phyloP scores from a whole-genome alignment of 1,140 invertebrate genomes.

The Cydia strobilella region DNA sequence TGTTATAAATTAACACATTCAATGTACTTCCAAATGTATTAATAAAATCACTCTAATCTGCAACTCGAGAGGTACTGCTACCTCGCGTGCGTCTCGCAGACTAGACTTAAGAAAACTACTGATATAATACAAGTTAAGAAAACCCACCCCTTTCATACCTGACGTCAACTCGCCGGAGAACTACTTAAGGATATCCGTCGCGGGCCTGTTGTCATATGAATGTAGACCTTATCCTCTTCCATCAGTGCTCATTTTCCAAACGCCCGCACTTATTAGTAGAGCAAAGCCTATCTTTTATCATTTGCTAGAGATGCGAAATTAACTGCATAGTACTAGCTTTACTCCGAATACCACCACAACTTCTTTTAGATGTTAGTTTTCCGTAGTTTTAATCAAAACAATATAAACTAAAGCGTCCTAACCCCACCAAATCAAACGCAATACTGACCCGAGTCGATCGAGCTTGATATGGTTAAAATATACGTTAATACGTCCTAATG shows the following conservation, averaged over 20 bases:
- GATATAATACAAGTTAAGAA: constrained; percentile 4
- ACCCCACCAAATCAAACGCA: background rate
- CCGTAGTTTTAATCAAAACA: background rate
- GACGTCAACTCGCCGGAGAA: constrained; percentile 19
- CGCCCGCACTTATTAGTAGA: background rate
- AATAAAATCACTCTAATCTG: background rate
- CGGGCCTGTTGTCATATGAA: background rate
- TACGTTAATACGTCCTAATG: constrained; percentile 3
- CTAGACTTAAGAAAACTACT: constrained; percentile 28
- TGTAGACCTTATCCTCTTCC: background rate
- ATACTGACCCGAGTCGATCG: constrained; percentile 1
- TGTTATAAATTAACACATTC: background rate
- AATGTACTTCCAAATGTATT: background rate
- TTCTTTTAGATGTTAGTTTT: background rate
- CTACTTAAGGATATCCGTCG: constrained; percentile 24
- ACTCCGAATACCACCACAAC: background rate
- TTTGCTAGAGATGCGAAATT: background rate
- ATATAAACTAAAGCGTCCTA: background rate
- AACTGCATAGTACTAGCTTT: background rate
- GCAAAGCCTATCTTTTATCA: background rate
- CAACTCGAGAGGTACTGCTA: background rate
- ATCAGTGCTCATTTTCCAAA: background rate
- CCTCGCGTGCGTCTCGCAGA: constrained; percentile 9
- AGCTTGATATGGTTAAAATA: background rate
- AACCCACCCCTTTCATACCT: constrained; percentile 31